Conservation (phyloP, 1,140 invertebrate species). For the Elymnias hypermnestra region DNA sequence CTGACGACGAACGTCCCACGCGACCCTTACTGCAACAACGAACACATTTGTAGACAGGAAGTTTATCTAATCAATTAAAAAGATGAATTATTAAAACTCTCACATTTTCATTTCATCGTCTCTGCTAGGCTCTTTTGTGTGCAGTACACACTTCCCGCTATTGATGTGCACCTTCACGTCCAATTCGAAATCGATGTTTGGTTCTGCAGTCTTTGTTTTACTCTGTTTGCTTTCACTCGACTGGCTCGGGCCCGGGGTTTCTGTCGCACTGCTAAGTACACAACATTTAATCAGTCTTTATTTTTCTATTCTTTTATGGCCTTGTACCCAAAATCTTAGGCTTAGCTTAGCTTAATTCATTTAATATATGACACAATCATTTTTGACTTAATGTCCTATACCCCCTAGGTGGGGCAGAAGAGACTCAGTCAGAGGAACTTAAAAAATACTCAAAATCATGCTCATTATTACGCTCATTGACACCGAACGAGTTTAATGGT, state of each 20-base stretch:
- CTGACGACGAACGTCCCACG: slow-evolving; percentile 61
- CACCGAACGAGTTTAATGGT: too few species aligned
- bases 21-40: slow-evolving; percentile 38
- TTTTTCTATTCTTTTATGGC: not conserved
- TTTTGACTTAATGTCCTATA: too few species aligned
- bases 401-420: too few species aligned
- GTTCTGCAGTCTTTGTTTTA: slow-evolving; percentile 85
- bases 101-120: slow-evolving; percentile 80
- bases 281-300: not conserved
- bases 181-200: slow-evolving; percentile 96
- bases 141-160: slow-evolving; percentile 96
- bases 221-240: slow-evolving; percentile 53
- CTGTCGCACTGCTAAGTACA: slow-evolving; percentile 15
- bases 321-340: not conserved
- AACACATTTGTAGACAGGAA: too few species aligned
- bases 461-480: too few species aligned
- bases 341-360: too few species aligned
- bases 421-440: too few species aligned
- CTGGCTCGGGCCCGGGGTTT: slow-evolving; percentile 41
- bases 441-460: too few species aligned
- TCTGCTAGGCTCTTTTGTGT: slow-evolving; percentile 89
- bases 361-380: too few species aligned
- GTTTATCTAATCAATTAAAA: too few species aligned
- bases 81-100: too few species aligned
- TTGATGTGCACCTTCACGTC: slow-evolving; percentile 98